Evolutionary conservation across 2,888 invertebrate genomes (phyloP).

Genomic region (Capitulum mitella): DNA sequence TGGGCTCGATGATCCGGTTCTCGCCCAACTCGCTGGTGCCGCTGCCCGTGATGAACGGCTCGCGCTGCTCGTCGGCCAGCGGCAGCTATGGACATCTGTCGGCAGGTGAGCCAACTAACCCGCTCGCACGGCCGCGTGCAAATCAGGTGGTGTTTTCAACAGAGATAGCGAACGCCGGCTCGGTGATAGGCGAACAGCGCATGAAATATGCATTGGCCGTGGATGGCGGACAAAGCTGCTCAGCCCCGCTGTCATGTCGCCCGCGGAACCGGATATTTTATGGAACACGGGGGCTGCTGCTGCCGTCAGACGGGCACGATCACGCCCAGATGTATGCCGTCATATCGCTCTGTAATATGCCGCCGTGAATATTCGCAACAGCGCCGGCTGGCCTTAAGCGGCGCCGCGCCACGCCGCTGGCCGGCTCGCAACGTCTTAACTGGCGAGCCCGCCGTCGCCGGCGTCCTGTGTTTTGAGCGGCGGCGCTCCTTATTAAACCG

Average conservation of each 20-base stretch:
- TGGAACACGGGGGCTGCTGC: too few species aligned
- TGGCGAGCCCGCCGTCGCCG: not conserved
- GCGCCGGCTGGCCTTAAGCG: not conserved
- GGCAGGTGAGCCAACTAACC: constrained; percentile 55
- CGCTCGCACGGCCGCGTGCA: not conserved
- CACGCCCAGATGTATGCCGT: not conserved
- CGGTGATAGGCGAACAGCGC: not conserved
- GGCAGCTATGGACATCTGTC: constrained; percentile 96
- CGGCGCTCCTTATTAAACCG: not conserved
- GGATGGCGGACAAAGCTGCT: not conserved
- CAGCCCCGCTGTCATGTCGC: too few species aligned
- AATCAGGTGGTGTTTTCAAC: not conserved
- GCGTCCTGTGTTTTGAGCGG: too few species aligned
- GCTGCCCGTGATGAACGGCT: constrained; percentile 68
- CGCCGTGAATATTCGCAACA: not conserved
- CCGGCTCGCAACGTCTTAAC: not conserved
- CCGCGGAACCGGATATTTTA: too few species aligned
- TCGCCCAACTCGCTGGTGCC: constrained; percentile 85
- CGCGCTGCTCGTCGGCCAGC: constrained; percentile 78
- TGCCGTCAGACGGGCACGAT: too few species aligned
- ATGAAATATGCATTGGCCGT: constrained; percentile 6
- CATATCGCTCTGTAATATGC: not conserved
- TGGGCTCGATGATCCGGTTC: constrained; percentile 91
- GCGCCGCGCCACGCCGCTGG: not conserved
- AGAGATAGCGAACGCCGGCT: not conserved